Evolutionary conservation across 2,888 invertebrate genomes (phyloP), one percentile per base, ranked within the genome.

Genomic region (Machimus atricapillus): DNA sequence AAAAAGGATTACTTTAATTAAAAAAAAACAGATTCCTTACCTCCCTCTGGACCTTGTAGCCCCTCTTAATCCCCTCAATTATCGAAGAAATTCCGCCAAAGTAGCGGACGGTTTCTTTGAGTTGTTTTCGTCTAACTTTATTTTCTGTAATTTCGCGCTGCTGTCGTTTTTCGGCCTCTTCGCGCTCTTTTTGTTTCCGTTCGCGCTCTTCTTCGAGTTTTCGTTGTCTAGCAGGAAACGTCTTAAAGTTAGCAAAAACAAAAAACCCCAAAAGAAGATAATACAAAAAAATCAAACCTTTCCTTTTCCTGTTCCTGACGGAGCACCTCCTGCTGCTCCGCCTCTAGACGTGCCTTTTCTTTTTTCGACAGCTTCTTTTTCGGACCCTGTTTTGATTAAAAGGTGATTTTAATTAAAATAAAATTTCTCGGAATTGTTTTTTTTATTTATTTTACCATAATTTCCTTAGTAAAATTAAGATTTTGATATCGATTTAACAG

Each of bases 361-460:
- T 93, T 93, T 89, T 93, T 93, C 2, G 92, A 91, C 6, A 93
- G 89, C 89, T 93, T 93, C 90, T 93, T 93, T 89, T 93, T 93
- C 6, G 91, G 91, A 23, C 58, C 82, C 82, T 82, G 1, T n/a
- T 52, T 52, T n/a, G 0, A 4, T 34, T 34, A 3, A 34, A 34
- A 27, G 27, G 34, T 34, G 34, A 34, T 34, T 34, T 34, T 0
- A 34, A 5, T 34, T 34, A 34, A 34, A 34, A 34, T 3, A 34
- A 34, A 34, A 34, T 34, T 34, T 34, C 34, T 3, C 34, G 34
- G 5, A 34, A 34, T 34, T 5, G 2, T 4, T 3, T 34, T 34
- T 4, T 3, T 34, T 34, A 34, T 34, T 34, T 5, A 34, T 34
- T 34, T 34, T 34, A 34, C 34, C 34, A 34, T 34, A 34, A 34